Percentiles rank a stretch among this genome's conserved stretches.
phyloP scores from a whole-genome alignment of 1,140 invertebrate species.

The Trissolcus basalis region DNA sequence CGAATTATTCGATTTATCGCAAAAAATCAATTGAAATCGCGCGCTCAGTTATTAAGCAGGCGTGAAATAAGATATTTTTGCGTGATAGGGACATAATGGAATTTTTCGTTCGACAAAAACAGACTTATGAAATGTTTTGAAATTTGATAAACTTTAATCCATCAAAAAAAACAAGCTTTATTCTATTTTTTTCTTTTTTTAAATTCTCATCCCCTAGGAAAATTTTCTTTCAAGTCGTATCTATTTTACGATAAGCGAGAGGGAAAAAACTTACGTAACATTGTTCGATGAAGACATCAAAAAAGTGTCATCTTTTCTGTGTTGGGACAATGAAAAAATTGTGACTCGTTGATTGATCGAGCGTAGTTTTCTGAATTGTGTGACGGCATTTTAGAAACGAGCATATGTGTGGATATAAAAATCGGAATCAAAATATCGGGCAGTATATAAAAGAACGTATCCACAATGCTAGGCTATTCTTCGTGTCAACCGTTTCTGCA shows the following conservation, averaged over 20 bases:
- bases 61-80: not conserved
- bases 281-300: too few relatives aligned
- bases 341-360: conserved; percentile 19
- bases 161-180: too few relatives aligned
- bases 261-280: too few relatives aligned
- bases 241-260: too few relatives aligned
- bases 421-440: conserved; percentile 50
- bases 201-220: too few relatives aligned
- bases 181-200: too few relatives aligned
- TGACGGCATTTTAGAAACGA: conserved; percentile 1
- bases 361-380: not conserved
- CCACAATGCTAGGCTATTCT: conserved; percentile 46
- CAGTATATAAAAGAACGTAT: conserved; percentile 40
- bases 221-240: too few relatives aligned
- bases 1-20: conserved; percentile 6
- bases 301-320: too few relatives aligned
- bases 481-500: conserved; percentile 20
- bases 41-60: conserved; percentile 2
- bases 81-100: not conserved
- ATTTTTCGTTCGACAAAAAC: not conserved
- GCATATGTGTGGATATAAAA: conserved; percentile 32
- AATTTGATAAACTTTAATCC: too few relatives aligned
- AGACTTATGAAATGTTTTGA: too few relatives aligned
- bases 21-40: conserved; percentile 7
- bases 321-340: too few relatives aligned